Conservation (phyloP, 2,888 invertebrate genomes). For the Reticulitermes lucifugus region DNA sequence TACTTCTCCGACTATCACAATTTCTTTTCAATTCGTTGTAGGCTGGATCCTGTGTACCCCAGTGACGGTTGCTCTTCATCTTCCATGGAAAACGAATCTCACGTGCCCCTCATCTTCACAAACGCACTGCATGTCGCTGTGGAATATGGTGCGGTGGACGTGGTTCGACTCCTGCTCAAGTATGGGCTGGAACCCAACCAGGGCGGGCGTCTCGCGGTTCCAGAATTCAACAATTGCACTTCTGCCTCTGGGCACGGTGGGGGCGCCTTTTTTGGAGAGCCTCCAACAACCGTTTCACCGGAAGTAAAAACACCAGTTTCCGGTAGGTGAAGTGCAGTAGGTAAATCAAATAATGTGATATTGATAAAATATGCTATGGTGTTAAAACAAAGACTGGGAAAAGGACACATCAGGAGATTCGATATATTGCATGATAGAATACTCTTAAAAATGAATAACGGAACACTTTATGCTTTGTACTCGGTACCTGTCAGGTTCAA, state of each 20-base stretch:
- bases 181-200: conserved; percentile 70
- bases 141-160: conserved; percentile 68
- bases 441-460: too few relatives aligned
- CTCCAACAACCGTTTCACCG: conserved; percentile 20
- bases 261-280: conserved; percentile 43
- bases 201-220: conserved; percentile 61
- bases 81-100: conserved; percentile 44
- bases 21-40: not conserved
- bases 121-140: conserved; percentile 71
- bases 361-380: too few relatives aligned
- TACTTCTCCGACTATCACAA: too few relatives aligned
- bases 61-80: conserved; percentile 42
- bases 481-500: too few relatives aligned
- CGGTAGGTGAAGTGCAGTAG: not conserved
- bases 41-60: conserved; percentile 44
- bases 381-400: too few relatives aligned
- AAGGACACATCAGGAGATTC: too few relatives aligned
- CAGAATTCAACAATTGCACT: conserved; percentile 45
- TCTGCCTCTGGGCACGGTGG: conserved; percentile 37
- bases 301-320: conserved; percentile 31
- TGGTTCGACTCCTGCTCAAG: conserved; percentile 67
- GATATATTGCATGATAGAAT: too few relatives aligned
- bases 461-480: too few relatives aligned
- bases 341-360: too few relatives aligned
- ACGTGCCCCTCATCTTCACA: conserved; percentile 64